Conservation (phyloP, 1,140 invertebrate genomes). For the Plutomurus gul region DNA sequence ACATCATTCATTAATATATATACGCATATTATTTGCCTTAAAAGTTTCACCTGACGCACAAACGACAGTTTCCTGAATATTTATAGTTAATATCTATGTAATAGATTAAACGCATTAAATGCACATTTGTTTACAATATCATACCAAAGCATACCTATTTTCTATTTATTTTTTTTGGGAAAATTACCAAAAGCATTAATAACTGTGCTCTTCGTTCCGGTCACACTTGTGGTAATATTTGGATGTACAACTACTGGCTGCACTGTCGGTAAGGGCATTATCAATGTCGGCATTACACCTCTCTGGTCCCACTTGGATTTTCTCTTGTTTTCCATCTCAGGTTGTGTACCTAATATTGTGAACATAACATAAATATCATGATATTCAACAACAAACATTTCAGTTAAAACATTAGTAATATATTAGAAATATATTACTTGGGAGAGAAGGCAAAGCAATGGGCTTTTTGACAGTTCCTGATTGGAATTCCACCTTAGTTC, state of each 20-base stretch:
- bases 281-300: constrained; percentile 61
- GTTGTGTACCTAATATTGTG: neutral
- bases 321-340: constrained; percentile 65
- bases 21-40: too few species aligned
- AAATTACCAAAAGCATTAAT: constrained; percentile 86
- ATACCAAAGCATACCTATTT: too few species aligned
- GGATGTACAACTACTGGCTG: constrained; percentile 65
- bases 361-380: neutral
- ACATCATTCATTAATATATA: too few species aligned
- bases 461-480: constrained; percentile 75
- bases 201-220: constrained; percentile 82
- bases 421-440: neutral
- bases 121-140: too few species aligned
- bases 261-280: constrained; percentile 60
- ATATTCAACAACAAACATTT: too few species aligned
- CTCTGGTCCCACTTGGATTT: constrained; percentile 92
- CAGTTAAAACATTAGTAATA: too few species aligned
- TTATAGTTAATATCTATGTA: too few species aligned
- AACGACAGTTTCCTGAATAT: too few species aligned
- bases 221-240: constrained; percentile 74
- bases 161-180: constrained; percentile 64
- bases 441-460: neutral
- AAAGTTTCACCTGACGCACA: too few species aligned
- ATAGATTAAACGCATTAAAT: too few species aligned
- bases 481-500: constrained; percentile 84